Base-by-base conservation (phyloP, 2,888 invertebrate species). In the Synanthedon andrenaeformis region DNA sequence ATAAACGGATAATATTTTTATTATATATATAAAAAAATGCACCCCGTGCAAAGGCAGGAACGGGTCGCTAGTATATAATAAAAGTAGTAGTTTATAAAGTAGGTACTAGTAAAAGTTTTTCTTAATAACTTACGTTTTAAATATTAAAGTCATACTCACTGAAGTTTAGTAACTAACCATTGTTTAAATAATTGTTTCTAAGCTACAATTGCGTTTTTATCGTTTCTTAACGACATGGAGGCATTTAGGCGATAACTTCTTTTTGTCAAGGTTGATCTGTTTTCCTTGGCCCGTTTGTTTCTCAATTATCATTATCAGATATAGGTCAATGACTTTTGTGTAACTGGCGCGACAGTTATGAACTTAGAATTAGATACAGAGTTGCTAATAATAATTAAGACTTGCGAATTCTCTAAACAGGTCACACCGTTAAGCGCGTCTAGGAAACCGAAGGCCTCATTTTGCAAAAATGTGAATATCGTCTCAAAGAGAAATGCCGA, bases 221-320 rank as follows among this genome's bases (percentile, higher is more conserved):
- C 61, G 60, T 67, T 62, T 49, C 48, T 51, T 23, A 23, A 23
- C 23, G 23, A 23, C 23, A 23, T 49, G 53, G 45, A 50, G 58
- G 54, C 61, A 63, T 63, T 67, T 66, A 62, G 61, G 54, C 59
- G 78, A 78, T 79, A 78, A 77, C 67, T 71, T 51, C 68, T 56
- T 65, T 70, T 66, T 67, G 74, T 76, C 78, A 79, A 80, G 76
- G 79, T 72, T 76, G 68, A 56, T 52, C 57, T 59, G 58, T 56
- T 67, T 74, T 69, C 77, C 76, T 79, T 82, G 80, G 79, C 77
- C 76, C 54, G 57, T 61, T 66, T 63, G 69, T 79, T 79, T 72
- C 76, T 71, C 78, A 82, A 82, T 67, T 67, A 58, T 54, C 54
- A 61, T 61, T 73, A 76, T 76, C 69, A 55, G 69, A 67, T 68